Percentiles rank a stretch among this genome's conserved stretches.
phyloP scores from a whole-genome alignment of 2,797 vertebrate species.

The Melopsittacus undulatus region DNA sequence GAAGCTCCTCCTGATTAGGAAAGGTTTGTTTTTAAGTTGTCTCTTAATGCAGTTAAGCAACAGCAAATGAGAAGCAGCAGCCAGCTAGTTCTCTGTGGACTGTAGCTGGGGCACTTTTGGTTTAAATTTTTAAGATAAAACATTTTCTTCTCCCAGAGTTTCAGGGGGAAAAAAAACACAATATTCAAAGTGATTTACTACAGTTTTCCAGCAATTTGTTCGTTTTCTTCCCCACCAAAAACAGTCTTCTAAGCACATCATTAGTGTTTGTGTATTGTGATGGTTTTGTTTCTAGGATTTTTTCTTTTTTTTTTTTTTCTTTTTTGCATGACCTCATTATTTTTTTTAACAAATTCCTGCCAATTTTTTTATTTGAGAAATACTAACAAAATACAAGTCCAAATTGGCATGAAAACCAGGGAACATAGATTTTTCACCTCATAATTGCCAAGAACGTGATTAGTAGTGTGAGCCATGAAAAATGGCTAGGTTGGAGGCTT shows the following conservation, averaged over 20 bases:
- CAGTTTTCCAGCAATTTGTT: neutral
- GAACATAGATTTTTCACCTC: conserved; percentile 2
- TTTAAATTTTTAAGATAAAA: neutral
- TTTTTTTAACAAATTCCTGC: neutral
- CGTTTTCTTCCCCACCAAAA: neutral
- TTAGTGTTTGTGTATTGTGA: conserved; percentile 37
- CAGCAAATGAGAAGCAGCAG: neutral
- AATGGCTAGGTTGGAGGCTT: neutral
- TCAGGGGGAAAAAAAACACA: neutral
- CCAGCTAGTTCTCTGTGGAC: neutral
- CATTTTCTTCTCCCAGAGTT: neutral
- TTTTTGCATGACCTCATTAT: conserved; percentile 22
- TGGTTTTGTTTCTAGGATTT: conserved; percentile 50
- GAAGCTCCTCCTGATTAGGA: neutral
- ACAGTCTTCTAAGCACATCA: neutral
- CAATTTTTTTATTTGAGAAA: conserved; percentile 24
- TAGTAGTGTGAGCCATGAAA: neutral
- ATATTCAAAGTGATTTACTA: neutral
- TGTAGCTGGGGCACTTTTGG: neutral
- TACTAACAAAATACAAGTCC: conserved; percentile 11
- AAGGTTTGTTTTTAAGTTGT: neutral
- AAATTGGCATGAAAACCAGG: conserved; percentile 5
- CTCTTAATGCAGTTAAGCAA: neutral
- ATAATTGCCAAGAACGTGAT: conserved; percentile 18
- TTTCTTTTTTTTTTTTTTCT: neutral